Base-by-base conservation (phyloP, 2,888 invertebrate genomes). In the Phania funesta region DNA sequence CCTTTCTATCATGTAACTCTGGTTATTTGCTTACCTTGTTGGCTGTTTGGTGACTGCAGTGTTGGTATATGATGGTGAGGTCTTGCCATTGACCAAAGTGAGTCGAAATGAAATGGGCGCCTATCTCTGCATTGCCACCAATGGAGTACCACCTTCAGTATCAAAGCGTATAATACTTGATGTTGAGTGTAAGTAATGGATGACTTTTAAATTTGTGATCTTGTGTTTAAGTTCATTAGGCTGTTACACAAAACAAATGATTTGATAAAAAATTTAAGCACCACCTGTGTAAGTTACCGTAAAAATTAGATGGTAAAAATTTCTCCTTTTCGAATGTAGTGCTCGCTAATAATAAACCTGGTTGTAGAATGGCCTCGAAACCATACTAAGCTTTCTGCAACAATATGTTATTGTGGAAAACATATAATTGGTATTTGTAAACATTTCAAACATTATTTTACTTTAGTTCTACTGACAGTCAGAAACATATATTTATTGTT, bases 81-180 rank as follows among this genome's bases (percentile, higher is more conserved):
- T 95, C 84, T 93, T 97, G 89, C 96, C 95, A 89, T 92, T 97
- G 89, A 95, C 95, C 88, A 95, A 95, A 92, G 96, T 97, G 91
- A 96, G 96, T 88, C 94, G 97, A 88, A 95, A 95, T 77, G 97
- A 97, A 86, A 91, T 91, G 91, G 91, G 91, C 78, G 91, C 91
- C 70, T 91, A 91, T 88, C 87, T 91, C 68, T 91, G 91, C 86
- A 91, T 91, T 84, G 91, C 91, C 85, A 91, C 96, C 87, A 97
- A 97, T 90, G 96, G 96, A 50, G 95, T 97, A 24, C 97, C 97
- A 41, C 97, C 97, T 64, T 96, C 97, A 41, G 97, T 97, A 89
- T 97, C 97, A 91, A 97, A 97, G 92, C 93, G 97, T 90, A 97
- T 97, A 92, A 96, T 96, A 88, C 95, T 97, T 76, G 97, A 97